These are phyloP conservation scores for Amphipyra berbera DNA, from an alignment of 2,888 invertebrate genomes.

Conservation along the genomic window DNA sequence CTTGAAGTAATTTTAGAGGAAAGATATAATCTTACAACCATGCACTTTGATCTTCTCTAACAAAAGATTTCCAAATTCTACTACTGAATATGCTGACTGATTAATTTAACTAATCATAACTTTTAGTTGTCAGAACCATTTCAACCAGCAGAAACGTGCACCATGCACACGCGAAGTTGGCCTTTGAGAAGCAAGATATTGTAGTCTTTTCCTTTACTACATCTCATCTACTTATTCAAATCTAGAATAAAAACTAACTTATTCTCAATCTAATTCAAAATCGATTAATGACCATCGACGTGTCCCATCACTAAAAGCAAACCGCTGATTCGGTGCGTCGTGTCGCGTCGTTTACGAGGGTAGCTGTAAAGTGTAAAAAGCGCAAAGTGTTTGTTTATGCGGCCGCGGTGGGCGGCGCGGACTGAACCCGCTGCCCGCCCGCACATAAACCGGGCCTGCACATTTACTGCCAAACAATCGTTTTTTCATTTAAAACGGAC, in stretches of 20 bases:
- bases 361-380: conserved; percentile 87
- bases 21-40: not conserved
- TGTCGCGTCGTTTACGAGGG: conserved; percentile 86
- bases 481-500: conserved; percentile 63
- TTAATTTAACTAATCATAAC: too few relatives aligned
- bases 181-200: too few relatives aligned
- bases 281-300: conserved; percentile 8
- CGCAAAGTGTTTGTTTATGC: conserved; percentile 88
- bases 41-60: too few relatives aligned
- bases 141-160: too few relatives aligned
- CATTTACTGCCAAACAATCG: conserved; percentile 74
- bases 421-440: conserved; percentile 52
- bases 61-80: too few relatives aligned
- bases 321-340: conserved; percentile 84
- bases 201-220: too few relatives aligned
- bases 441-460: conserved; percentile 76
- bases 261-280: not conserved
- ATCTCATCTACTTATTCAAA: too few relatives aligned
- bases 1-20: too few relatives aligned
- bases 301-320: conserved; percentile 68
- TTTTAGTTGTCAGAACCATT: too few relatives aligned
- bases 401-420: conserved; percentile 71
- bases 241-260: not conserved
- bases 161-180: too few relatives aligned
- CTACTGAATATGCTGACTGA: too few relatives aligned